A percentile compares a stretch with the other conserved stretches of the same genome.
Conservation (phyloP, 2,888 invertebrate species). For the Horisme vitalbata region DNA sequence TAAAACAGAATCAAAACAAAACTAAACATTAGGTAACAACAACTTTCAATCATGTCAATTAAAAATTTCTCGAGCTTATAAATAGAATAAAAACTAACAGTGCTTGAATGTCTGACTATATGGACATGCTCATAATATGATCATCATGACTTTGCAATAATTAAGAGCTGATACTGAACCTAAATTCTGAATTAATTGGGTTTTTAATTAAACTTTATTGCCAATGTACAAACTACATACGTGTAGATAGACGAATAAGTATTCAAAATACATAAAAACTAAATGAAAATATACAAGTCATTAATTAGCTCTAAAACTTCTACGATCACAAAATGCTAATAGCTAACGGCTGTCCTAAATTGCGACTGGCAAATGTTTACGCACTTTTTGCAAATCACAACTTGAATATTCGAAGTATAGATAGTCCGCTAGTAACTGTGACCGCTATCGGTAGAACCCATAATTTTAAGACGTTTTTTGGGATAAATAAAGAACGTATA, state of each 20-base stretch:
- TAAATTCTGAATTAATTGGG: neutral
- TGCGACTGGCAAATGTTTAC: constrained; percentile 22
- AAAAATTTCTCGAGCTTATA: constrained; percentile 18
- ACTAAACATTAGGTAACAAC: constrained; percentile 32
- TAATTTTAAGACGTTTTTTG: too few species aligned
- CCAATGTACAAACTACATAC: neutral
- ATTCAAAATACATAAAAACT: constrained; percentile 12
- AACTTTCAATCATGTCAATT: constrained; percentile 30
- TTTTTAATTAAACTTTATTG: constrained; percentile 12
- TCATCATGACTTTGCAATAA: constrained; percentile 32
- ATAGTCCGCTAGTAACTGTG: too few species aligned
- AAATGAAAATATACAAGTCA: constrained; percentile 16
- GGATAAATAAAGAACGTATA: too few species aligned
- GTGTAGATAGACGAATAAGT: too few species aligned
- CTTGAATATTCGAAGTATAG: too few species aligned
- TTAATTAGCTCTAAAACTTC: constrained; percentile 18
- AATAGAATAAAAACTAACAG: neutral
- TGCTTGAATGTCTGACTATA: neutral
- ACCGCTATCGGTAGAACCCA: too few species aligned
- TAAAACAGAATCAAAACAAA: constrained; percentile 44
- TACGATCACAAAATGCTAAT: constrained; percentile 22
- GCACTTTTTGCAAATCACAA: constrained; percentile 22
- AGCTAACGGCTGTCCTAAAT: constrained; percentile 37
- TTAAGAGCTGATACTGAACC: neutral
- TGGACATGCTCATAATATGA: neutral